Conservation (phyloP, 2,888 invertebrate genomes). For the Ophion costatus region DNA sequence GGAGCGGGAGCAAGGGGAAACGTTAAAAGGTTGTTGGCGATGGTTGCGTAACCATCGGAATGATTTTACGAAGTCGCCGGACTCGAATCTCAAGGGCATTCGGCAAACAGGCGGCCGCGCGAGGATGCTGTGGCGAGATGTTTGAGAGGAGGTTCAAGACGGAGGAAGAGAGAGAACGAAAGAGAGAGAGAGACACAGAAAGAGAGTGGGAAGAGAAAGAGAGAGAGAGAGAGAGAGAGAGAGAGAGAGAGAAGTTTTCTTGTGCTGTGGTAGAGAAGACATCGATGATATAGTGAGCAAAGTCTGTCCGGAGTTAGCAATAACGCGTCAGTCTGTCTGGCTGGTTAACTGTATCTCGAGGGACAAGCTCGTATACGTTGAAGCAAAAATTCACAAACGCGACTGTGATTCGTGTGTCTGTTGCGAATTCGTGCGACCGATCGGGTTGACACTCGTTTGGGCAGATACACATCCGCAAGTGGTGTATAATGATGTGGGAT, state of each 20-base stretch:
- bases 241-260: slow-evolving; percentile 20
- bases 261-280: slow-evolving; percentile 3
- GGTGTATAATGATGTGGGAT: background rate
- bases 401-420: slow-evolving; percentile 9
- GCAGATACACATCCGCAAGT: background rate
- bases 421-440: background rate
- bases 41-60: slow-evolving; percentile 61
- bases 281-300: slow-evolving; percentile 30
- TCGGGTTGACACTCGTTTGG: background rate
- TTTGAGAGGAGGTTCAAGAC: background rate
- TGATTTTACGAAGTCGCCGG: slow-evolving; percentile 62
- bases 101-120: slow-evolving; percentile 14
- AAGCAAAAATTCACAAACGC: slow-evolving; percentile 32
- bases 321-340: slow-evolving; percentile 68
- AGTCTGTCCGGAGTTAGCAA: slow-evolving; percentile 14
- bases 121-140: slow-evolving; percentile 9
- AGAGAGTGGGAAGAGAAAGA: background rate
- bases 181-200: background rate
- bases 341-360: slow-evolving; percentile 67
- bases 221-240: slow-evolving; percentile 9
- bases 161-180: slow-evolving; percentile 4
- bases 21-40: slow-evolving; percentile 8
- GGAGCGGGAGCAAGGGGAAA: background rate
- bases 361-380: slow-evolving; percentile 43
- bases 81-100: slow-evolving; percentile 58